phyloP scores from a whole-genome alignment of 2,113 vertebrate genomes.

The Lophochroa leadbeateri region DNA sequence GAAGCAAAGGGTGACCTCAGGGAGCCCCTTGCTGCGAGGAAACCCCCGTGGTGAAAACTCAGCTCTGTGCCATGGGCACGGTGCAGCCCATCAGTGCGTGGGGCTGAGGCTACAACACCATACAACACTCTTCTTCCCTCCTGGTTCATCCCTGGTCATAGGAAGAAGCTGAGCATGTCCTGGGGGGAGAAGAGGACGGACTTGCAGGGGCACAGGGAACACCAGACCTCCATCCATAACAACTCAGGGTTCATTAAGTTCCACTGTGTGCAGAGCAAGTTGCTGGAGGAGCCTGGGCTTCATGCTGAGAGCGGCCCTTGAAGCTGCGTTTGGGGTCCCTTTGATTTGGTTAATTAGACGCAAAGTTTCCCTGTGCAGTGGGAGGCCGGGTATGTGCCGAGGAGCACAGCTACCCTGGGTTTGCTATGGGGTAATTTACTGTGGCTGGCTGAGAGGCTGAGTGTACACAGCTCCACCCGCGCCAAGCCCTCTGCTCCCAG shows the following conservation, averaged over 20 bases:
- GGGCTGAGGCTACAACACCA: background rate
- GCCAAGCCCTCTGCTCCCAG: background rate
- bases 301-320: background rate
- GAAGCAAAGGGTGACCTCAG: background rate
- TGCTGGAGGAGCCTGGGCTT: background rate
- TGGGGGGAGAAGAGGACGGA: rapidly evolving
- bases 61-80: background rate
- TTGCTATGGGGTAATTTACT: slow-evolving; percentile 34
- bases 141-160: rapidly evolving
- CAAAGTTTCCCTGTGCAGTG: slow-evolving; percentile 4
- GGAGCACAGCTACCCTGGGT: background rate
- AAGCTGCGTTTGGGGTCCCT: background rate
- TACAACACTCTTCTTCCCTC: background rate
- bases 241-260: background rate
- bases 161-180: background rate
- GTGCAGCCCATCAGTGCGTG: rapidly evolving
- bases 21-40: background rate
- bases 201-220: background rate
- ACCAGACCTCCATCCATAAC: background rate
- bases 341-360: slow-evolving; percentile 20
- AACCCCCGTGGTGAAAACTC: background rate
- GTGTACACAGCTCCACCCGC: slow-evolving; percentile 2
- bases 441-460: slow-evolving; percentile 29
- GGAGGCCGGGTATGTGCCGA: slow-evolving; percentile 27
- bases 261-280: background rate